Percentiles rank a stretch among this genome's conserved stretches.
Conservation (phyloP, 2,113 vertebrate genomes). For the Meles meles region DNA sequence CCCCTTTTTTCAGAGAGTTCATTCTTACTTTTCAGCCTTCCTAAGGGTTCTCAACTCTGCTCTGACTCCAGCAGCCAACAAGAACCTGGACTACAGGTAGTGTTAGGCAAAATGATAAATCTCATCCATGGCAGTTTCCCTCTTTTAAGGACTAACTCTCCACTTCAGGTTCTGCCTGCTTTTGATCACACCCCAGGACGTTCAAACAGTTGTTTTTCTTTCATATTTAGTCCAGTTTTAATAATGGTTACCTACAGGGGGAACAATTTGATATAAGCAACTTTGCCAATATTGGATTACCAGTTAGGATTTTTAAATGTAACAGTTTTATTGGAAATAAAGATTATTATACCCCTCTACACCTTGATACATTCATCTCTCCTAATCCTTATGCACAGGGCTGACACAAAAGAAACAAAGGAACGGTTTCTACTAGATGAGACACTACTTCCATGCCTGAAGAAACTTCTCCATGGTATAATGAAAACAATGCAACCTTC, state of each 20-base stretch:
- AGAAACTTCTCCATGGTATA: background rate
- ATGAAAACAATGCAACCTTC: background rate
- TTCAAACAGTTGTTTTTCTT: background rate
- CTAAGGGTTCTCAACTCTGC: background rate
- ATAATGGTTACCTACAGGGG: background rate
- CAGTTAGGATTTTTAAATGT: background rate
- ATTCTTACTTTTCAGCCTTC: background rate
- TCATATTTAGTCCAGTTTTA: background rate
- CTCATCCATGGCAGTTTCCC: background rate
- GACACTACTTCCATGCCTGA: background rate
- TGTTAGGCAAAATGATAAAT: background rate
- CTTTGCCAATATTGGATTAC: background rate
- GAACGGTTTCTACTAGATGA: background rate
- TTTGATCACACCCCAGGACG: background rate
- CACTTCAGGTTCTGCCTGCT: background rate
- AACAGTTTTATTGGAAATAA: background rate
- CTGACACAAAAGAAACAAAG: background rate
- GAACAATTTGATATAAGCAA: background rate
- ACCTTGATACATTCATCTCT: background rate
- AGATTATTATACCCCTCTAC: background rate
- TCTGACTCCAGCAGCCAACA: background rate
- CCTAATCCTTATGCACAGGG: background rate
- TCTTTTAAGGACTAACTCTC: background rate
- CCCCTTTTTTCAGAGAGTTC: background rate
- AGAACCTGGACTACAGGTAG: background rate